These are phyloP conservation scores for Sphaerophoria rueppellii DNA, from an alignment of 2,888 invertebrate genomes.

Conservation along the genomic window DNA sequence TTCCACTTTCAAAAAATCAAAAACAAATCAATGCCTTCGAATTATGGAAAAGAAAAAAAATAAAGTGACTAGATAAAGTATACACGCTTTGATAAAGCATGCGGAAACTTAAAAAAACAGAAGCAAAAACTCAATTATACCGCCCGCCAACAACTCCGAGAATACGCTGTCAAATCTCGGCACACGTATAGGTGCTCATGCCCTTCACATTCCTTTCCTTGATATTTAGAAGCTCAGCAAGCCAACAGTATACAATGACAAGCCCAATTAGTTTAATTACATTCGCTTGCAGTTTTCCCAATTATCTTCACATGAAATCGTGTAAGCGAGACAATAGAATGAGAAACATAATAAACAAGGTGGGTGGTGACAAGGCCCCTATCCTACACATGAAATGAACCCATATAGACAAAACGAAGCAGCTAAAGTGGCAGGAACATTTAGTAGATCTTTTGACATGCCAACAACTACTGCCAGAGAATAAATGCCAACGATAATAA, in stretches of 20 bases:
- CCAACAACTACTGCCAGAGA: not conserved
- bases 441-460: conserved; percentile 43
- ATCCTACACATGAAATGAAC: too few relatives aligned
- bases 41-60: conserved; percentile 32
- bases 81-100: conserved; percentile 28
- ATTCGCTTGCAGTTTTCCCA: conserved; percentile 60
- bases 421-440: not conserved
- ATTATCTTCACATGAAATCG: conserved; percentile 64
- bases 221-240: too few relatives aligned
- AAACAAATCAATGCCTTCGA: conserved; percentile 27
- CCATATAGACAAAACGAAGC: not conserved
- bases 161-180: conserved; percentile 48
- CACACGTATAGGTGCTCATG: conserved; percentile 24
- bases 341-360: conserved; percentile 11
- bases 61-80: not conserved
- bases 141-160: conserved; percentile 8
- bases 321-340: conserved; percentile 54
- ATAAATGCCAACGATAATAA: conserved; percentile 20
- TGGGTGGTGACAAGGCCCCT: not conserved
- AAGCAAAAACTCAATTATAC: conserved; percentile 37
- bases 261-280: conserved; percentile 69
- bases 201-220: too few relatives aligned
- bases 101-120: not conserved
- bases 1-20: conserved; percentile 20
- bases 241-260: conserved; percentile 44